These are phyloP conservation scores for Poecilus cupreus DNA, from an alignment of 2,888 invertebrate species.

Conservation along the genomic window DNA sequence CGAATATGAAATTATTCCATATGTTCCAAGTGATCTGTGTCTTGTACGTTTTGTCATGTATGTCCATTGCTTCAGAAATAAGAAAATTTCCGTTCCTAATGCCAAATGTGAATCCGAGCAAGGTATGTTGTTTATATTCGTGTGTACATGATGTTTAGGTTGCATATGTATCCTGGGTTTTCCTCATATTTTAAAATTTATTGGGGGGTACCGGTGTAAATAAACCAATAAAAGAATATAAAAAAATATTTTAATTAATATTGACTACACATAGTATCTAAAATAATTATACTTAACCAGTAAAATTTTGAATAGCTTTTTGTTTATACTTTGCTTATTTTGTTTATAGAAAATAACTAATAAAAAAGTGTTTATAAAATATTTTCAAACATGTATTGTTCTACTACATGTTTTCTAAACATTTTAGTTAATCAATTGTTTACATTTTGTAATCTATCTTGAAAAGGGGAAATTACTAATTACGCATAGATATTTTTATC, in stretches of 20 bases:
- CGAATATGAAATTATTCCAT: constrained; percentile 26
- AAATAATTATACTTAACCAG: too few species aligned
- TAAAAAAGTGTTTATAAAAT: too few species aligned
- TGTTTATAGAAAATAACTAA: neutral
- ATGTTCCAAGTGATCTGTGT: constrained; percentile 32
- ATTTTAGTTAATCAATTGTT: too few species aligned
- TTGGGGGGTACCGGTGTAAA: too few species aligned
- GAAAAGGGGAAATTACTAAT: constrained; percentile 4
- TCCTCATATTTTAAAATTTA: neutral
- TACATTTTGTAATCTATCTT: too few species aligned
- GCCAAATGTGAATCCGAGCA: constrained; percentile 87
- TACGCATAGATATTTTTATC: neutral
- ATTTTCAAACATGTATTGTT: too few species aligned
- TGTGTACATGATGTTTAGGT: constrained; percentile 23
- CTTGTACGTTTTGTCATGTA: constrained; percentile 19
- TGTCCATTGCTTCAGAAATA: constrained; percentile 64
- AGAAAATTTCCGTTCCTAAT: constrained; percentile 83
- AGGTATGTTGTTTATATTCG: constrained; percentile 76
- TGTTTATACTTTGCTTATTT: too few species aligned
- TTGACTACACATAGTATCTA: too few species aligned
- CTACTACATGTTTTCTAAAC: too few species aligned
- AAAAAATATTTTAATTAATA: constrained; percentile 4
- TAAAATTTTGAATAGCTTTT: too few species aligned
- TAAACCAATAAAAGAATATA: too few species aligned
- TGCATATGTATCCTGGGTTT: neutral